Conservation (phyloP, 1,140 invertebrate genomes). For the Apocrypta bakeri region DNA sequence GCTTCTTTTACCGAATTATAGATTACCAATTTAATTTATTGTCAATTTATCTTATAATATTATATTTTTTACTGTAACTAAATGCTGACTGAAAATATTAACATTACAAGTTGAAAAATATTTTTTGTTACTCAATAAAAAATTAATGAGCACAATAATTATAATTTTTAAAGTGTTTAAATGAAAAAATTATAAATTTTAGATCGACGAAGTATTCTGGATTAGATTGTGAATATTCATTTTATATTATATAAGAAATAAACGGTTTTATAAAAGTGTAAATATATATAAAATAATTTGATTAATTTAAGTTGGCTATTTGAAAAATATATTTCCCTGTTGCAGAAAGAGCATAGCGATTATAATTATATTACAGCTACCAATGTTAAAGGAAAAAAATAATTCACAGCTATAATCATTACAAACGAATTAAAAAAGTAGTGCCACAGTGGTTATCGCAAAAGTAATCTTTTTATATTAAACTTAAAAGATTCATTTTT, state of each 20-base stretch:
- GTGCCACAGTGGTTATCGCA: constrained; percentile 40
- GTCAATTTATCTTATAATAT: constrained; percentile 40
- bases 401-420: constrained; percentile 30
- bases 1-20: constrained; percentile 45
- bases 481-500: constrained; percentile 41
- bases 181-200: constrained; percentile 21
- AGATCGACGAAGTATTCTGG: constrained; percentile 21
- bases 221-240: constrained; percentile 41
- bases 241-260: constrained; percentile 41
- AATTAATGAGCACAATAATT: constrained; percentile 38
- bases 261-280: constrained; percentile 28
- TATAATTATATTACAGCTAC: constrained; percentile 19
- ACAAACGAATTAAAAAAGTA: constrained; percentile 24
- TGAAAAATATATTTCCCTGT: constrained; percentile 52
- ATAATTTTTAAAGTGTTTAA: constrained; percentile 20
- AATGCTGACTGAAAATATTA: constrained; percentile 36
- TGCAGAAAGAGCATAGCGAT: constrained; percentile 10
- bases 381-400: constrained; percentile 38
- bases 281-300: constrained; percentile 46
- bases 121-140: constrained; percentile 33
- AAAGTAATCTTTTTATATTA: constrained; percentile 43
- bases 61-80: constrained; percentile 36
- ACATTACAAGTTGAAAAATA: constrained; percentile 31
- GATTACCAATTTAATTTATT: constrained; percentile 49
- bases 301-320: constrained; percentile 45